Evolutionary conservation across 2,888 invertebrate genomes (phyloP).

Genomic region (Drosophila testacea): DNA sequence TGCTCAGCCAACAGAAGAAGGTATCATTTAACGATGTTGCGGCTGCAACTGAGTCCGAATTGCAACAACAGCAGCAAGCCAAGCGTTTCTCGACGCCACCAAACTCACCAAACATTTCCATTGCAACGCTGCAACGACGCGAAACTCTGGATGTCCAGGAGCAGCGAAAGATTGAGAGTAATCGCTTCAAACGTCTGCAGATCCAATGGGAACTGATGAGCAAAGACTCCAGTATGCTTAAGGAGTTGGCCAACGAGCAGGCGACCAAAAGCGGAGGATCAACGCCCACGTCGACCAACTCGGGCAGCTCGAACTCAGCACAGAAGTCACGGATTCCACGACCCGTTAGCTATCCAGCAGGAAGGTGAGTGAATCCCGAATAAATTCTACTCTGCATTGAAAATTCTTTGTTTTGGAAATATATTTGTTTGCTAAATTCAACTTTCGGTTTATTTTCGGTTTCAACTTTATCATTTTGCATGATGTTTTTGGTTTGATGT

Average conservation of each 20-base stretch:
- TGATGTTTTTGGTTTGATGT: constrained; percentile 32
- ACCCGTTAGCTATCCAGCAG: constrained; percentile 85
- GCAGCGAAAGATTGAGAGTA: constrained; percentile 84
- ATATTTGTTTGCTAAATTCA: constrained; percentile 43
- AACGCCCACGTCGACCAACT: constrained; percentile 83
- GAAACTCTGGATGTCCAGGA: constrained; percentile 78
- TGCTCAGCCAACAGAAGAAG: constrained; percentile 85
- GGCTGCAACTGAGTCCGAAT: constrained; percentile 33
- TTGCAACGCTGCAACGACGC: constrained; percentile 82
- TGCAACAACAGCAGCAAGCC: constrained; percentile 42
- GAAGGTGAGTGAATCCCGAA: constrained; percentile 80
- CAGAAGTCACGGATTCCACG: constrained; percentile 84
- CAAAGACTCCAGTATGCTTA: constrained; percentile 84
- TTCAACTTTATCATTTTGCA: constrained; percentile 55
- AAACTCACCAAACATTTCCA: constrained; percentile 91
- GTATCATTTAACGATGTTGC: constrained; percentile 83
- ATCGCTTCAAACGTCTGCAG: constrained; percentile 85
- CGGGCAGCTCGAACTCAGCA: constrained; percentile 69
- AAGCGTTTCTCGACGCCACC: constrained; percentile 88
- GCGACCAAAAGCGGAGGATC: constrained; percentile 85
- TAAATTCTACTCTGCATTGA: background rate
- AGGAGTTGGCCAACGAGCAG: constrained; percentile 83
- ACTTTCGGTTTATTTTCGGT: constrained; percentile 48
- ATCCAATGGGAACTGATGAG: constrained; percentile 85
- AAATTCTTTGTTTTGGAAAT: constrained; percentile 33